Conservation (phyloP, 2,888 invertebrate species). For the Alcis repandata region DNA sequence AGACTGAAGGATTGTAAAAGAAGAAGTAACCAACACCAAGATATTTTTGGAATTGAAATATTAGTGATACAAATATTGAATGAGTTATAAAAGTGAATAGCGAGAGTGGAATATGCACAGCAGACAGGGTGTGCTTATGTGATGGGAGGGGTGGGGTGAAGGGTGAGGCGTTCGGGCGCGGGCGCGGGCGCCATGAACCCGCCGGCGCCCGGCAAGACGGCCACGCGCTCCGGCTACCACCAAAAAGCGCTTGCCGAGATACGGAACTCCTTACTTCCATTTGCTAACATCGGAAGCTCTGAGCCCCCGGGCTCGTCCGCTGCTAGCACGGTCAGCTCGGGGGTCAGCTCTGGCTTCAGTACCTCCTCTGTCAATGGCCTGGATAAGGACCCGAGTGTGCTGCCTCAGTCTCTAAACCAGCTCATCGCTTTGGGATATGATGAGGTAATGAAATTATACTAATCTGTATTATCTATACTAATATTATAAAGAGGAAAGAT, state of each 20-base stretch:
- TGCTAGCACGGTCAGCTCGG: conserved; percentile 90
- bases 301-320: conserved; percentile 91
- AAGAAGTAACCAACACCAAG: conserved; percentile 35
- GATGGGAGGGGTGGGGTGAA: conserved; percentile 86
- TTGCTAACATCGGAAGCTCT: conserved; percentile 89
- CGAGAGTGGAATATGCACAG: conserved; percentile 65
- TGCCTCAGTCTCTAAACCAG: conserved; percentile 89
- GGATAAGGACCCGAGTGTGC: conserved; percentile 89
- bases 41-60: conserved; percentile 34
- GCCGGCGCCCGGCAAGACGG: conserved; percentile 88
- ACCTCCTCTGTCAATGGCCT: conserved; percentile 86
- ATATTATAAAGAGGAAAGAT: no score
- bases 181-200: conserved; percentile 88
- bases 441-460: conserved; percentile 84
- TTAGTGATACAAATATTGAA: conserved; percentile 48
- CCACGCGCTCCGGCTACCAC: conserved; percentile 93
- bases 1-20: conserved; percentile 42
- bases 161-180: conserved; percentile 84
- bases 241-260: conserved; percentile 95
- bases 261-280: conserved; percentile 93
- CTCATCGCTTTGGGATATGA: conserved; percentile 91
- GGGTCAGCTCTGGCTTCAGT: conserved; percentile 87
- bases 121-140: conserved; percentile 72
- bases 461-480: not conserved
- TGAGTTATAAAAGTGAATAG: conserved; percentile 62